Base-by-base conservation (phyloP, 2,888 invertebrate species). In the Drosophila rubida region DNA sequence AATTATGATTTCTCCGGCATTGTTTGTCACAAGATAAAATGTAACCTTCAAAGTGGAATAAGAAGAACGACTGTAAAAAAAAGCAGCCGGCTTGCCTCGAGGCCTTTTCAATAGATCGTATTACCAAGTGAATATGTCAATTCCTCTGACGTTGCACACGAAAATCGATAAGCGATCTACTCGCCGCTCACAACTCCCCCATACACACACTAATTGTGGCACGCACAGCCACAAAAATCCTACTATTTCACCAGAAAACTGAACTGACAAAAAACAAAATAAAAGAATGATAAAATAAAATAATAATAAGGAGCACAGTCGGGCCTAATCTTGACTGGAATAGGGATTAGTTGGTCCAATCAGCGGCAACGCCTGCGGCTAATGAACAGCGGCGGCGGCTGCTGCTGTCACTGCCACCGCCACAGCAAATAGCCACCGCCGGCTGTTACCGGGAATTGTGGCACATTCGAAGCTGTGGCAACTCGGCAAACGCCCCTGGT, bases 281-380 rank as follows among this genome's bases (percentile, higher is more conserved):
- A 48, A 50, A 30, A 48, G n/a, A 32, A 50, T 32, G 39, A 16
- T 14, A 54, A 41, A 62, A 48, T 51, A 44, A 55, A 54, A 69
- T 45, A 61, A 73, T 46, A 46, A 59, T 58, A 58, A 48, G 67
- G 44, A 53, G 60, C 50, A 42, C 44, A 60, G 49, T 39, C 67
- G 76, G 77, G 35, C 51, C 78, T 84, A 87, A 88, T 88, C 84
- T 83, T 68, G 75, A 75, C 76, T 8, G 71, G 65, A 46, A 62
- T 60, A 73, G 63, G 80, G 87, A 83, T 83, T 84, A 85, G 88
- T 76, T 75, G 84, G 84, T 78, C 87, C 88, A 85, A 85, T 88
- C 84, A 88, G 84, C 72, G 87, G 84, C 88, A 85, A 88, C 84
- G 84, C 84, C 84, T 87, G 88, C 84, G 77, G 84, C 88, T 87